A percentile compares a stretch with the other conserved stretches of the same genome.
These are phyloP conservation scores for Rotaria magnacalcarata DNA, from an alignment of 2,888 invertebrate species.

Conservation along the genomic window DNA sequence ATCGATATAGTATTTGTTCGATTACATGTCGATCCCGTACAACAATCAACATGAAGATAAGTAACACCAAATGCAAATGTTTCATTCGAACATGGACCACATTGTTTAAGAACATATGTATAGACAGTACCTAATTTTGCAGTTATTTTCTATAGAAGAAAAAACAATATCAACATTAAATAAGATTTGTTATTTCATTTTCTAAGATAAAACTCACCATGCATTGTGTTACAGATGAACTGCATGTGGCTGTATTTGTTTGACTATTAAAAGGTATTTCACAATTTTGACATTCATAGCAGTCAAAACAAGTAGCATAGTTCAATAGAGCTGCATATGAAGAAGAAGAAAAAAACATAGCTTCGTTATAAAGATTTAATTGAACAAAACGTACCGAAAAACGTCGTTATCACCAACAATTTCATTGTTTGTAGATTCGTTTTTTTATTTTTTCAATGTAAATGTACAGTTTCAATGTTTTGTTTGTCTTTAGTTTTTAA, in stretches of 20 bases:
- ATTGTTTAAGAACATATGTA: not conserved
- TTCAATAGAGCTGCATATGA: not conserved
- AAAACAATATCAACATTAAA: not conserved
- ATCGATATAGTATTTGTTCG: not conserved
- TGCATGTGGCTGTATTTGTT: not conserved
- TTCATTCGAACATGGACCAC: not conserved
- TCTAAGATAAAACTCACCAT: not conserved
- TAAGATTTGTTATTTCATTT: not conserved
- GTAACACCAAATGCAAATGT: constrained; percentile 9
- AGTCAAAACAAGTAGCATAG: not conserved
- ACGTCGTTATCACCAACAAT: not conserved
- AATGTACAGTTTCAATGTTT: not conserved
- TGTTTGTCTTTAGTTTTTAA: not conserved
- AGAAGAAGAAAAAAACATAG: not conserved
- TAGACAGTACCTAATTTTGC: constrained; percentile 22
- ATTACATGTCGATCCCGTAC: not conserved
- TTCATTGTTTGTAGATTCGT: not conserved
- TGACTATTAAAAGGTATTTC: not conserved
- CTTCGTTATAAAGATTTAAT: not conserved
- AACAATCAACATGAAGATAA: not conserved
- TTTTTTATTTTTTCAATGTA: not conserved
- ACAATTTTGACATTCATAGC: constrained; percentile 16
- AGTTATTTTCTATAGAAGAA: not conserved
- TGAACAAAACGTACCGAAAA: not conserved
- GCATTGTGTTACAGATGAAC: not conserved